Evolutionary conservation across 2,113 vertebrate species (phyloP), one percentile per base, ranked within the genome.

Genomic region (Poeciliopsis prolifica): DNA sequence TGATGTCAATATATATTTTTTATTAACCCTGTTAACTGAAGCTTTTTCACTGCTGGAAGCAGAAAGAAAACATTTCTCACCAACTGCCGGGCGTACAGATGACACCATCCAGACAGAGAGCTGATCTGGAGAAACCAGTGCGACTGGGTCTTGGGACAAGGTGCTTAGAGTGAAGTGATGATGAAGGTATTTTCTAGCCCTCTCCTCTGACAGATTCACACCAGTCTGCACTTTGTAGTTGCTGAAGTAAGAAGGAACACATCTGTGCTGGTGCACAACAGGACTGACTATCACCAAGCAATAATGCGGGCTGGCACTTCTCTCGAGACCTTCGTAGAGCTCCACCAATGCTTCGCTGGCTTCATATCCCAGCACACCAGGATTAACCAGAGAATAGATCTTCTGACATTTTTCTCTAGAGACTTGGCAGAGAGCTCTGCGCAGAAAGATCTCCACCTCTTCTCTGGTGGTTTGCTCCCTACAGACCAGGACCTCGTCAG

Each of bases 401-500:
- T 93, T 95, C 71, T 87, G 75, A 30, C 85, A 89, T 35, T 74
- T 80, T 35, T 26, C 74, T 37, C 2, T 51, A 29, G 78, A 62
- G 8, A 74, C 70, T 64, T 84, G 75, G 11, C 84, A 65, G 5
- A 96, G 87, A 74, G 93, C 93, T 75, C 94, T 85, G n/a, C 92
- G 89, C 17, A 96, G 85, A 48, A 96, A 94, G 68, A 95, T 91
- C 76, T 95, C 94, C 24, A 94, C 92, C 51, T 95, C 92, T 54
- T 96, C 95, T 64, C 90, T 84, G 29, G 89, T 87, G 24, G 94
- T 95, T 24, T 93, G 78, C 4, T 92, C 88, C 7, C 85, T 87
- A 79, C 95, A 96, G 44, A 95, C 84, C 4, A 95, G 81, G 24
- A 95, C 91, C 78, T 96, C 95, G 0, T 95, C 94, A 7, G 80